Evolutionary conservation across 2,888 invertebrate species (phyloP), one percentile per base, ranked within the genome.

Genomic region (Pseudanteris insignis): DNA sequence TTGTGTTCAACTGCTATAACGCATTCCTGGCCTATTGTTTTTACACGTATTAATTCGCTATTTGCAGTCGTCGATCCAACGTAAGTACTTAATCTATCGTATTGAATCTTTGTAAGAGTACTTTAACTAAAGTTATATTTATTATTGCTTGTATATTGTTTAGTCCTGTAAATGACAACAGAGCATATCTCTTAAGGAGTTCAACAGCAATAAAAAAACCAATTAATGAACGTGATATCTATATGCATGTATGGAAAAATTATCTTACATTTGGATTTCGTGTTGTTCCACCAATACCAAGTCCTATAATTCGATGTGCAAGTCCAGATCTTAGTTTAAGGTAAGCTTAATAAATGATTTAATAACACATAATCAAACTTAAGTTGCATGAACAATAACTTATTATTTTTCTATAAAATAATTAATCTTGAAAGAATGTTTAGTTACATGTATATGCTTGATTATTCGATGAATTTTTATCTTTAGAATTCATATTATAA

Each of bases 181-280:
- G 98, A 67, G 96, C 97, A 0, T 97, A 97, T 0, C 84, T 99
- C 13, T 82, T 99, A 59, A 86, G 98, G 51, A 89, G 92, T 67
- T 91, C 94, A 3, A 90, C 94, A 0, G 86, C 93, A 2, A 89
- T 93, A 0, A 89, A 94, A 72, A 96, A 96, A 77, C 91, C 94
- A 5, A 89, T 94, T 46, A 94, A 92, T 67, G 97, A 97, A 81
- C 85, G 95, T 67, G 97, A 97, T 78, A 88, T 93, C 21, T 96
- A 97, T 81, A 89, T 98, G 84, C 94, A 94, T 81, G 86, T 99
- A 13, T 99, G 99, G 97, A 92, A 95, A 77, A 97, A 97, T 83
- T 97, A 98, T 81, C 88, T 96, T 70, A 93, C 94, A 9, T 92
- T 97, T 84, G 96, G 96, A 4, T 99, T 97, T 83, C 87, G 96